Conservation (phyloP, 1,140 invertebrate genomes). For the Mya arenaria region DNA sequence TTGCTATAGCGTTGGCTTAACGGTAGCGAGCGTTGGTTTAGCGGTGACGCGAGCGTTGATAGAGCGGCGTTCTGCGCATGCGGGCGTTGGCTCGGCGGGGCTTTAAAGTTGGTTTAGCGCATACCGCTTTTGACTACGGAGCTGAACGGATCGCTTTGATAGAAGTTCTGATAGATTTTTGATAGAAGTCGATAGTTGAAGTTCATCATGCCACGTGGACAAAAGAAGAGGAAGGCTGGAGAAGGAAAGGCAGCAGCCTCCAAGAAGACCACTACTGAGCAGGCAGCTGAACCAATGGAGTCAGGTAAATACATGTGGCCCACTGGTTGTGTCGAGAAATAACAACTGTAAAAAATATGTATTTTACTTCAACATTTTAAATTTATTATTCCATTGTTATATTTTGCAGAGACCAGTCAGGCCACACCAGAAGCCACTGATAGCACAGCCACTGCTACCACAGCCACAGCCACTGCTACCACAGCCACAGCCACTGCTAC, state of each 20-base stretch:
- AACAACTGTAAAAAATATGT: too few species aligned
- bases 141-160: conserved; percentile 26
- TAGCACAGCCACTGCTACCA: background rate
- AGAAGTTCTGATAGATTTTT: conserved; percentile 26
- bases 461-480: too few species aligned
- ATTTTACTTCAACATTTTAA: too few species aligned
- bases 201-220: conserved; percentile 35
- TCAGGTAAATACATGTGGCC: conserved; percentile 41
- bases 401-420: conserved; percentile 14
- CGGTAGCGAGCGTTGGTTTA: conserved; percentile 3
- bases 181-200: conserved; percentile 18
- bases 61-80: background rate
- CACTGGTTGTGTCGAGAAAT: too few species aligned
- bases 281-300: conserved; percentile 32
- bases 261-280: conserved; percentile 39
- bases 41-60: background rate
- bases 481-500: conserved; percentile 21
- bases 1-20: too few species aligned
- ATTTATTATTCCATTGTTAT: conserved; percentile 39
- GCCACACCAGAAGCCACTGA: conserved; percentile 5
- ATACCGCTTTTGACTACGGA: conserved; percentile 24
- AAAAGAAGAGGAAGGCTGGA: conserved; percentile 27
- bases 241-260: conserved; percentile 40
- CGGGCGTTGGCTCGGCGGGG: conserved; percentile 25
- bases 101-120: conserved; percentile 33